Base-by-base conservation (phyloP, 1,140 invertebrate species). In the Tetramorium parvispinum region DNA sequence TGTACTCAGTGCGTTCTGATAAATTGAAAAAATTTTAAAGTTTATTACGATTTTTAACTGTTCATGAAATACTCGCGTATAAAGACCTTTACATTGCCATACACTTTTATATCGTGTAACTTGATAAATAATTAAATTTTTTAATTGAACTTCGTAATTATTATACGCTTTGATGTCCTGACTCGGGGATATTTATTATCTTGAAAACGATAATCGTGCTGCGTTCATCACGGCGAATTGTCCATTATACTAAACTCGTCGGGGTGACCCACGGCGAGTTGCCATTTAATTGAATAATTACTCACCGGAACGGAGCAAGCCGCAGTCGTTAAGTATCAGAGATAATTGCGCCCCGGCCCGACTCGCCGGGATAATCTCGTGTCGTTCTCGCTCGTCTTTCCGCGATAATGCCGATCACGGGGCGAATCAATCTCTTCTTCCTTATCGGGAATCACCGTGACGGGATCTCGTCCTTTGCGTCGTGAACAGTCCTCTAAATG, bases 231-330 rank as follows among this genome's bases (percentile, higher is more conserved):
- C 51, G 51, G 46, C 51, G 68, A 40, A 55, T 43, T 46, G 53
- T 49, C 53, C 71, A 73, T 83, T 73, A 82, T 57, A 46, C 13
- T 13, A 75, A 59, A 83, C 65, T 68, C n/a, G 51, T 7, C 51
- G 49, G 18, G 40, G 16, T 73, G 27, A 82, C 40, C 40, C 40
- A 59, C 40, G 51, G 24, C 37, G 21, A 81, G 51, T 73, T 55
- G 49, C 24, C 65, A 59, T 73, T 85, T 88, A 85, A 89, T 89
- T 73, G 78, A 89, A 81, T 78, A 88, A 87, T 89, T 89, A 89
- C 88, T 89, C 85, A 89, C 88, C 85, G 88, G 73, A 61, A 81
- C 71, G 63, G 71, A 68, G 71, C 85, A 57, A 66, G 81, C 77
- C 63, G 55, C 55, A 73, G 76, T 82, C 83, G 88, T 89, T 83